phyloP scores from a whole-genome alignment of 92 coral and sea anemone species.

The Bergia puertoricense region DNA sequence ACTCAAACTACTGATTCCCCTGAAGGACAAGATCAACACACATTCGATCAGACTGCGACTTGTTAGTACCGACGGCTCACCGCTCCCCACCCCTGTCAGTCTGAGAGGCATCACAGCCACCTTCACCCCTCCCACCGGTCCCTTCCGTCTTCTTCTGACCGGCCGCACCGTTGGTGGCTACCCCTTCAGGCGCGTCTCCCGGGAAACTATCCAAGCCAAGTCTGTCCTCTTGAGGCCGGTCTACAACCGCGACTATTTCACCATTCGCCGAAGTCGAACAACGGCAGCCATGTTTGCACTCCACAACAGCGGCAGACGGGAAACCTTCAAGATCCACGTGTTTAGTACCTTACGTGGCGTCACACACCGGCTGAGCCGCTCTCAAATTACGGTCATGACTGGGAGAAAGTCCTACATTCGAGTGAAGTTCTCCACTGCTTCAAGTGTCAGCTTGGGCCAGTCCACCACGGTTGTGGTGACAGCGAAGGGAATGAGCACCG shows the following conservation, averaged over 20 bases:
- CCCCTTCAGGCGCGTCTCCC: slow-evolving; percentile 63
- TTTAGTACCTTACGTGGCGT: slow-evolving; percentile 15
- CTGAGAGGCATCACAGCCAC: slow-evolving; percentile 56
- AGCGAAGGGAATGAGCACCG: slow-evolving; percentile 14
- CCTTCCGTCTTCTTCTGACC: slow-evolving; percentile 61
- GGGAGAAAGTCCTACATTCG: slow-evolving; percentile 18
- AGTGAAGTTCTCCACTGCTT: neutral
- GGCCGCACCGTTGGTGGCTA: slow-evolving; percentile 54
- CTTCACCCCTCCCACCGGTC: slow-evolving; percentile 43
- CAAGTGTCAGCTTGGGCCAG: slow-evolving; percentile 27
- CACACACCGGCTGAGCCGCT: slow-evolving; percentile 20
- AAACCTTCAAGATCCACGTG: slow-evolving; percentile 12
- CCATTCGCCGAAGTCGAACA: slow-evolving; percentile 45
- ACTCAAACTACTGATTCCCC: slow-evolving; percentile 59
- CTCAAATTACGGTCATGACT: slow-evolving; percentile 5
- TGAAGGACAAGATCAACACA: slow-evolving; percentile 45
- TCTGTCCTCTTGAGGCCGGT: slow-evolving; percentile 48
- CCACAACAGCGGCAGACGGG: slow-evolving; percentile 17
- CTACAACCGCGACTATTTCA: slow-evolving; percentile 35
- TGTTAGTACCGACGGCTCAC: slow-evolving; percentile 32
- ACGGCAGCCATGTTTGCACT: slow-evolving; percentile 48
- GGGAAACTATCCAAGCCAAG: slow-evolving; percentile 56
- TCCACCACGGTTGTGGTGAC: slow-evolving; percentile 20
- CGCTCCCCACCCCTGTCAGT: slow-evolving; percentile 31
- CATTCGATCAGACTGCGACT: slow-evolving; percentile 48